Conservation (phyloP, 2,888 invertebrate species). For the Stenichneumon culpator region DNA sequence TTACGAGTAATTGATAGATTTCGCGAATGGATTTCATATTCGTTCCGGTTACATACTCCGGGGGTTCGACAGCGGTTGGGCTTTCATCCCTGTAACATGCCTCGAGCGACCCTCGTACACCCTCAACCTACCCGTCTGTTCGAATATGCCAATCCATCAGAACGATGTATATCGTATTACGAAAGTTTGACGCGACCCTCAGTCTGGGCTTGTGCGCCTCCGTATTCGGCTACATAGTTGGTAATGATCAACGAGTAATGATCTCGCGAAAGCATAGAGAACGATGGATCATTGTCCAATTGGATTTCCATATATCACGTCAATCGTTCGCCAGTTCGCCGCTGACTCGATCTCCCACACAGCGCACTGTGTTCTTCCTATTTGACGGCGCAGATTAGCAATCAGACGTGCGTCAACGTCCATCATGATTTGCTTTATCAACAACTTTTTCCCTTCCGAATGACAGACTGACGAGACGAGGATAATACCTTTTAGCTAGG, state of each 20-base stretch:
- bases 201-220: constrained; percentile 28
- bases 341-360: constrained; percentile 22
- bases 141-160: constrained; percentile 54
- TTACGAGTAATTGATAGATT: constrained; percentile 28
- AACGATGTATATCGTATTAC: constrained; percentile 51
- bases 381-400: constrained; percentile 35
- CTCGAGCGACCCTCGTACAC: background rate
- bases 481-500: background rate
- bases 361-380: constrained; percentile 20
- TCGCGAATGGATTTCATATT: constrained; percentile 30
- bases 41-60: background rate
- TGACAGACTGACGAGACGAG: background rate
- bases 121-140: constrained; percentile 30
- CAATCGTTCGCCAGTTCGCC: constrained; percentile 45
- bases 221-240: constrained; percentile 55
- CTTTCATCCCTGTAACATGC: constrained; percentile 12
- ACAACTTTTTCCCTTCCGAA: background rate
- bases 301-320: constrained; percentile 53
- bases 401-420: constrained; percentile 47
- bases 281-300: constrained; percentile 59
- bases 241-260: constrained; percentile 61
- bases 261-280: constrained; percentile 40
- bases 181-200: constrained; percentile 60
- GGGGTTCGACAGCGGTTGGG: constrained; percentile 12
- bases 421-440: constrained; percentile 26